Evolutionary conservation across 2,888 invertebrate species (phyloP).

Genomic region (Slavum lentiscoides): DNA sequence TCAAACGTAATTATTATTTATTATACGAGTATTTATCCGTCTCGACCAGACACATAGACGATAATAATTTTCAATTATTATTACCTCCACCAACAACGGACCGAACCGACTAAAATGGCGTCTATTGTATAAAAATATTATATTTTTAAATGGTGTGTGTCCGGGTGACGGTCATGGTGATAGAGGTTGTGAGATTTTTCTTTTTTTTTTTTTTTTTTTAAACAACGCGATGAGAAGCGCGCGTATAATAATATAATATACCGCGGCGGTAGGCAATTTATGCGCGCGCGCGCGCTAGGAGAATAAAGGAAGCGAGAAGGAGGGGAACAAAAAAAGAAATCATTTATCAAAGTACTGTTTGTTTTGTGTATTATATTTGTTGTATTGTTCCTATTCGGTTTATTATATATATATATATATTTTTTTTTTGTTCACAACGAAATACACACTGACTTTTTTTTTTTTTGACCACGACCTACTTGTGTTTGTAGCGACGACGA

Average conservation of each 20-base stretch:
- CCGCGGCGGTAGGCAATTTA: constrained; percentile 30
- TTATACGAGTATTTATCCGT: no score
- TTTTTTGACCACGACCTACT: constrained; percentile 53
- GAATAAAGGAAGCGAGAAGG: constrained; percentile 25
- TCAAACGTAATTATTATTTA: constrained; percentile 8
- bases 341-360: constrained; percentile 53
- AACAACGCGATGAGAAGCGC: constrained; percentile 3
- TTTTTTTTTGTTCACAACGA: constrained; percentile 35
- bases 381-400: constrained; percentile 27
- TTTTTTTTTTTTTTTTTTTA: background rate
- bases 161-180: background rate
- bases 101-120: constrained; percentile 34
- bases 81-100: background rate
- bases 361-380: constrained; percentile 44
- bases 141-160: no score
- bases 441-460: constrained; percentile 29
- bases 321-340: constrained; percentile 30
- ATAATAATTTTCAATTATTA: no score
- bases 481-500: constrained; percentile 41
- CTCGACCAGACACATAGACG: no score
- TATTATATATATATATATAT: constrained; percentile 1
- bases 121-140: constrained; percentile 11
- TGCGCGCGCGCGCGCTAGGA: background rate
- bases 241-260: no score
- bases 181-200: background rate